Percentiles rank a stretch among this genome's conserved stretches.
These are phyloP conservation scores for Tinamus major DNA, from an alignment of 2,797 vertebrate species.

Conservation along the genomic window DNA sequence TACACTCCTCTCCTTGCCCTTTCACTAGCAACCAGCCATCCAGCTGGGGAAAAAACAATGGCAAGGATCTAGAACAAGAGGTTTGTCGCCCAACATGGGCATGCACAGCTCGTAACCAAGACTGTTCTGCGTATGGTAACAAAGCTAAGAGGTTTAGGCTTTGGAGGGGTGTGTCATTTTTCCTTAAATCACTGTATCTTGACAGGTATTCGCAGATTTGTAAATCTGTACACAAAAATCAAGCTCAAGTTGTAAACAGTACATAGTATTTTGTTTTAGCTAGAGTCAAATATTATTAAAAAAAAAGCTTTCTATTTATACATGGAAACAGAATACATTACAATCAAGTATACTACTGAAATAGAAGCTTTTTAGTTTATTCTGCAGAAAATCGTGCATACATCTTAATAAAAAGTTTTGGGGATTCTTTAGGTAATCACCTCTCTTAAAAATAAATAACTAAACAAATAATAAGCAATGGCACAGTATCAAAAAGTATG, in stretches of 20 bases:
- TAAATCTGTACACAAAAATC: not conserved
- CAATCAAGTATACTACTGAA: not conserved
- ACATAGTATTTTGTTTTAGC: not conserved
- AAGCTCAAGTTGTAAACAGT: not conserved
- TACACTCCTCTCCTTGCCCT: not conserved
- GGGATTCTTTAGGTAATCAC: not conserved
- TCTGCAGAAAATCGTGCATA: not conserved
- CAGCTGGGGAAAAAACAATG: not conserved
- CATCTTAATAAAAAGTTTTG: not conserved
- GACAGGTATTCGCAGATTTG: not conserved
- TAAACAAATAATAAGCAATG: not conserved
- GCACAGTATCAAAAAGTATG: not conserved
- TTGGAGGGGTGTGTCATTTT: not conserved
- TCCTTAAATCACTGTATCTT: not conserved
- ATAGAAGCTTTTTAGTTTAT: not conserved
- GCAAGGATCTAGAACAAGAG: not conserved
- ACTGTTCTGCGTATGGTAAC: not conserved
- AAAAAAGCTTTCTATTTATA: not conserved
- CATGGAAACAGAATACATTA: not conserved
- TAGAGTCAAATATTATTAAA: not conserved
- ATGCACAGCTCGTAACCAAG: no score
- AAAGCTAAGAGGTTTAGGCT: rapidly evolving
- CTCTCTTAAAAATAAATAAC: not conserved
- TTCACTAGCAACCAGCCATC: not conserved
- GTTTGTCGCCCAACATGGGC: not conserved